These are phyloP conservation scores for Cinclus mexicanus DNA, from an alignment of 2,113 vertebrate species.

Conservation along the genomic window DNA sequence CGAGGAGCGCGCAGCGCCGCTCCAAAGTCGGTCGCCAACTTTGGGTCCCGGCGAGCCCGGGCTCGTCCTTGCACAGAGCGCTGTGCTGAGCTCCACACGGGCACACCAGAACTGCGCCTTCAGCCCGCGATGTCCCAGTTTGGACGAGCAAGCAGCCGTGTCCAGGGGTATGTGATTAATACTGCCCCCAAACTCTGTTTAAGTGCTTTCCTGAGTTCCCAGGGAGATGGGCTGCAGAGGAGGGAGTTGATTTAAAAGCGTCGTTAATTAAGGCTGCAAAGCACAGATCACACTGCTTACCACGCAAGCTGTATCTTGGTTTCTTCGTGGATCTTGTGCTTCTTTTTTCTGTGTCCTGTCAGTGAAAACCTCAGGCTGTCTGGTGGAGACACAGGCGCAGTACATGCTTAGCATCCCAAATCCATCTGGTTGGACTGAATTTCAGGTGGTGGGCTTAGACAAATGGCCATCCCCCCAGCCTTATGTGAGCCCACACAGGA, in stretches of 20 bases:
- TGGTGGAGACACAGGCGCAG: too few relatives aligned
- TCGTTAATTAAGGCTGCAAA: background rate
- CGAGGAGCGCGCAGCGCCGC: background rate
- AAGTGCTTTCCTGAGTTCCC: background rate
- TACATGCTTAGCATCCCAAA: background rate
- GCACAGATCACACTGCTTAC: background rate
- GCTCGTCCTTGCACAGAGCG: accelerated
- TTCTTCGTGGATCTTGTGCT: background rate
- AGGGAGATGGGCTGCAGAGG: background rate
- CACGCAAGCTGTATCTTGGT: accelerated
- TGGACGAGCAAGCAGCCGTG: accelerated
- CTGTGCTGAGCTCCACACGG: accelerated
- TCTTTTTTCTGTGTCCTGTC: background rate
- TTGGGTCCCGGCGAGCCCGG: accelerated
- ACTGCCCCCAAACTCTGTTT: accelerated
- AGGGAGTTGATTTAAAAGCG: background rate
- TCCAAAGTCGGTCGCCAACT: accelerated
- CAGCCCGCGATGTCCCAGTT: accelerated
- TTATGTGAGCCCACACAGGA: background rate
- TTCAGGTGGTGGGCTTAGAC: background rate
- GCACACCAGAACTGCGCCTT: accelerated
- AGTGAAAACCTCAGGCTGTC: background rate
- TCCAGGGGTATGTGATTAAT: accelerated
- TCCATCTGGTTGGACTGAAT: background rate
- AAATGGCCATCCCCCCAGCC: background rate